Evolutionary conservation across 2,113 vertebrate species (phyloP).

Genomic region (Clinocottus analis): DNA sequence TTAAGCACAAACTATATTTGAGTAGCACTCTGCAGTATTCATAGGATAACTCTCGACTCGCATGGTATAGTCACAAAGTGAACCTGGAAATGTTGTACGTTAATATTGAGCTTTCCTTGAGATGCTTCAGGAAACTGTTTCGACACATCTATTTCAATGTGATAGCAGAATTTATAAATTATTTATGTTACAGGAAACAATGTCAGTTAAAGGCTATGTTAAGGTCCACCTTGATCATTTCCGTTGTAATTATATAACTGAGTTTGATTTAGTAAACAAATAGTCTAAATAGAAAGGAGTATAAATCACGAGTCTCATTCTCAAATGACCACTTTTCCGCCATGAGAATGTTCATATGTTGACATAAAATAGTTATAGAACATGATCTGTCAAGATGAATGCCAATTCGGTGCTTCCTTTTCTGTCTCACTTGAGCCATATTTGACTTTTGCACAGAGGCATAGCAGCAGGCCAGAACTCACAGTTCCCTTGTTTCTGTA

Average conservation of each 20-base stretch:
- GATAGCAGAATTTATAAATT: slow-evolving; percentile 40
- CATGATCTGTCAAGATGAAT: background rate
- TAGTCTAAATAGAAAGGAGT: background rate
- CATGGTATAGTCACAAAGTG: slow-evolving; percentile 34
- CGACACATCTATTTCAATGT: slow-evolving; percentile 5
- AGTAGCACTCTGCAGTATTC: slow-evolving; percentile 59
- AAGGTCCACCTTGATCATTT: slow-evolving; percentile 60
- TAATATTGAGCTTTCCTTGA: slow-evolving; percentile 6
- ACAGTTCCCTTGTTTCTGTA: slow-evolving; percentile 47
- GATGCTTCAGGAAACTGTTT: slow-evolving; percentile 31
- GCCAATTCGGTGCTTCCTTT: background rate
- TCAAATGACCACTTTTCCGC: background rate
- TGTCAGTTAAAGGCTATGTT: slow-evolving; percentile 62
- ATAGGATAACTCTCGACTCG: slow-evolving; percentile 53
- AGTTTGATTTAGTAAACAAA: slow-evolving; percentile 17
- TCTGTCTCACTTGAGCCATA: slow-evolving; percentile 11
- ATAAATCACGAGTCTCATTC: background rate
- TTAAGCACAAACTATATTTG: slow-evolving; percentile 68
- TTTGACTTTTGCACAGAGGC: slow-evolving; percentile 8
- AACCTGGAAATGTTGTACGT: slow-evolving; percentile 37
- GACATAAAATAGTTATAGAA: background rate
- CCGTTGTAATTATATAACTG: slow-evolving; percentile 55
- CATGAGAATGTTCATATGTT: background rate
- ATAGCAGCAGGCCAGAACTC: slow-evolving; percentile 17
- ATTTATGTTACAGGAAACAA: slow-evolving; percentile 59